Evolutionary conservation across 35 echinoderm and acorn worm genomes (phyloP).

Genomic region (Ptychodera flava): DNA sequence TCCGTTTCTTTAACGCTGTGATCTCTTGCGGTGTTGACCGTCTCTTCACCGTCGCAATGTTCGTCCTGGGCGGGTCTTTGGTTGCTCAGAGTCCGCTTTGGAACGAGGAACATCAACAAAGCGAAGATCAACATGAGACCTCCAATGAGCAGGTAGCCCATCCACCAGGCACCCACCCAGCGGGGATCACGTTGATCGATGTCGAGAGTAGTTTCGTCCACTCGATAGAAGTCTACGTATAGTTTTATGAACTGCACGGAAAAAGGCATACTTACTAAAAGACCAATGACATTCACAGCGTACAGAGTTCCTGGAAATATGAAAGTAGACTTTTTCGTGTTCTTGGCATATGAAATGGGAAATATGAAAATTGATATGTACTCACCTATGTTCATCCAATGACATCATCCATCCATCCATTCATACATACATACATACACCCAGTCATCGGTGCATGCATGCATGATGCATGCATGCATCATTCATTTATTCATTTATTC

Average conservation of each 20-base stretch:
- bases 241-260: not conserved
- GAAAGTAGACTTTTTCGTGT: not conserved
- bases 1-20: no score
- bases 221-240: slow-evolving; percentile 22
- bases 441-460: no score
- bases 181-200: slow-evolving; percentile 16
- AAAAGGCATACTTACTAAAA: not conserved
- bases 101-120: not conserved
- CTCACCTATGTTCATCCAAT: no score
- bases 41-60: not conserved
- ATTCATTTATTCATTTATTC: no score
- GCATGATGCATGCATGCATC: no score
- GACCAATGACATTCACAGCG: not conserved
- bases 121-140: not conserved
- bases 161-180: slow-evolving; percentile 40
- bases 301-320: not conserved
- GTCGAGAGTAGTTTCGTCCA: slow-evolving; percentile 18
- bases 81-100: not conserved
- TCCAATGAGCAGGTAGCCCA: not conserved
- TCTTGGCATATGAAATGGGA: not conserved
- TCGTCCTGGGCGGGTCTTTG: not conserved
- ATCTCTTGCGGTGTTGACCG: not conserved
- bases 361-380: not conserved
- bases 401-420: no score
- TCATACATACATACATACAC: no score